Base-by-base conservation (phyloP, 92 coral and sea anemone species). In the Virgularia gustaviana region DNA sequence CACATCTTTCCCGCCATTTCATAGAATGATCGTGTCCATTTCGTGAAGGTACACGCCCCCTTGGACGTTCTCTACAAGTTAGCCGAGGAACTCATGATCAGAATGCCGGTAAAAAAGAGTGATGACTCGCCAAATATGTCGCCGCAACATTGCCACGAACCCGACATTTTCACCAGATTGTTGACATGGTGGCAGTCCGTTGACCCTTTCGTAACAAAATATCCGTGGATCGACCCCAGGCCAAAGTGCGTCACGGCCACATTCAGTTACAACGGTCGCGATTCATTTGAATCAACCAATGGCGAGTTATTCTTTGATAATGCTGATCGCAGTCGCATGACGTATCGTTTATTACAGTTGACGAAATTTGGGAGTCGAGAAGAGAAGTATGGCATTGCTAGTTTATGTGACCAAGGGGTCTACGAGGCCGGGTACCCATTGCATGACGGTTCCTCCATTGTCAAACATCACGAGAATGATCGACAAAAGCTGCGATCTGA, bases 81-180 rank as follows among this genome's bases (percentile, higher is more conserved):
- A 78, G 99, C 99, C 0, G 99, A 94, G 83, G 87, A 87, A 79
- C 83, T 94, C 86, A 87, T 94, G 99, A 85, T 94, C 45, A 82
- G 96, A 33, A 82, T 70, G 54, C 99, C 99, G 20, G 79, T 94
- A 34, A 83, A 82, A 15, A 74, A 77, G 43, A 59, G 64, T 8
- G 85, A 75, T 9, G 59, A 66, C 12, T 57, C 67, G 37, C 61
- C 81, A 9, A 43, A 71, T 9, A 3, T 49, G 24, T 12, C 60
- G 22, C 53, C 71, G 15, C 53, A 51, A 49, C 37, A 68, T 33
- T 32, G 45, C 3, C 32, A 49, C 44, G 34, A 49, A 28, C 57
- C 73, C 37, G 47, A 66, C 57, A 27, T 68, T 68, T 30, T 49
- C 47, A 42, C 45, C 18, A 49, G 24, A 29, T 29, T 49, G 33